Percentiles rank a stretch among this genome's conserved stretches.
Evolutionary conservation across 2,797 vertebrate species (phyloP).

Genomic region (Merluccius polli): DNA sequence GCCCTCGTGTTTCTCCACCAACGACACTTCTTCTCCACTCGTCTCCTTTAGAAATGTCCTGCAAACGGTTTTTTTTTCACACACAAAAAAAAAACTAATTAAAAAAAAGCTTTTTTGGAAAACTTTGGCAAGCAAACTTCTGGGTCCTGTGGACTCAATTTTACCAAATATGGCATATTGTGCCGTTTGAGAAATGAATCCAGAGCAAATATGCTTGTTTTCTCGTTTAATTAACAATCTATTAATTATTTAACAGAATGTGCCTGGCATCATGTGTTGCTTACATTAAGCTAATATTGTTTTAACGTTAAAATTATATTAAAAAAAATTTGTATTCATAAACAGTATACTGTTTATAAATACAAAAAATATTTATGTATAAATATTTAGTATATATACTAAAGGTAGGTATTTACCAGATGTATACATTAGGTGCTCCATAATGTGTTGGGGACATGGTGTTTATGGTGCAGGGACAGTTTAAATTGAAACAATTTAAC

Average conservation of each 20-base stretch:
- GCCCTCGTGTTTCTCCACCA: not conserved
- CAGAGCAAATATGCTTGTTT: not conserved
- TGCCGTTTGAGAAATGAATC: not conserved
- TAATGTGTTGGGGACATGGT: not conserved
- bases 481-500: too few species aligned
- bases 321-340: too few species aligned
- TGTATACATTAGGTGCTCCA: not conserved
- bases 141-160: not conserved
- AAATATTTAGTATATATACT: not conserved
- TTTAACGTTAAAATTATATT: not conserved
- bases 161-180: not conserved
- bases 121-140: not conserved
- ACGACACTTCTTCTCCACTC: too few species aligned
- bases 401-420: not conserved
- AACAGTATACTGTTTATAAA: too few species aligned
- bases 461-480: too few species aligned
- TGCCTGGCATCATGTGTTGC: not conserved
- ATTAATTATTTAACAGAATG: not conserved
- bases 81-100: not conserved
- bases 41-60: not conserved
- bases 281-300: not conserved
- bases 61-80: not conserved
- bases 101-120: not conserved
- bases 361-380: too few species aligned
- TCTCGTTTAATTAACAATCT: not conserved